Base-by-base conservation (phyloP, 2,888 invertebrate species). In the Eudemis profundana region DNA sequence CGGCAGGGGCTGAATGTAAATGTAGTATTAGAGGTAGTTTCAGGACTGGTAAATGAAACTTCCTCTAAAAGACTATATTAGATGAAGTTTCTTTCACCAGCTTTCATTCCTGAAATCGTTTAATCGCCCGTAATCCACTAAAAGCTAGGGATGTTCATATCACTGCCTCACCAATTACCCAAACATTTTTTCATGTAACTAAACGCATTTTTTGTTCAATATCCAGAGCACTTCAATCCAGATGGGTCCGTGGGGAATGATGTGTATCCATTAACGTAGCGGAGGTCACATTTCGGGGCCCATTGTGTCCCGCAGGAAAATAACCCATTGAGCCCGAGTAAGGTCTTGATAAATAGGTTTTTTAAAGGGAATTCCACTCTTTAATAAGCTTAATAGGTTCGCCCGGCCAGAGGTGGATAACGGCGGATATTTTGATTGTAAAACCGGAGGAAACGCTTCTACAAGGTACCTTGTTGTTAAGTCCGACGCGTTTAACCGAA, bases 201-300 rank as follows among this genome's bases (percentile, higher is more conserved):
- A n/a, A 51, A 19, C 36, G 17, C 12, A 36, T 36, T 38, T 36
- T 53, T 53, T 21, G 21, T 36, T 21, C 40, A 40, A 53, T 53
- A 40, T 53, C 33, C 44, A 33, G 44, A 29, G 44, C 44, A 56
- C 56, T 44, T 44, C 14, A 19, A 29, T 14, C 42, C 51, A 51
- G 36, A 51, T 36, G 49, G 44, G 17, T 7, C 44, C 44, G 7
- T 10, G 5, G 44, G 56, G 44, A 44, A 56, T 44, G 27, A 54
- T 54, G 44, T 56, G n/a, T 54, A 40, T 56, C 56, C 56, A 56
- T 56, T 56, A 56, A 44, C 44, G 15, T 56, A 29, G 27, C 12
- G 19, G 56, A 14, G 56, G 56, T 44, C 29, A 56, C 42, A 44
- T 56, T 33, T 17, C 21, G 54, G n/a, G 56, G 27, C 21, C 56